phyloP scores from a whole-genome alignment of 2,797 vertebrate species.

The Etheostoma perlongum region DNA sequence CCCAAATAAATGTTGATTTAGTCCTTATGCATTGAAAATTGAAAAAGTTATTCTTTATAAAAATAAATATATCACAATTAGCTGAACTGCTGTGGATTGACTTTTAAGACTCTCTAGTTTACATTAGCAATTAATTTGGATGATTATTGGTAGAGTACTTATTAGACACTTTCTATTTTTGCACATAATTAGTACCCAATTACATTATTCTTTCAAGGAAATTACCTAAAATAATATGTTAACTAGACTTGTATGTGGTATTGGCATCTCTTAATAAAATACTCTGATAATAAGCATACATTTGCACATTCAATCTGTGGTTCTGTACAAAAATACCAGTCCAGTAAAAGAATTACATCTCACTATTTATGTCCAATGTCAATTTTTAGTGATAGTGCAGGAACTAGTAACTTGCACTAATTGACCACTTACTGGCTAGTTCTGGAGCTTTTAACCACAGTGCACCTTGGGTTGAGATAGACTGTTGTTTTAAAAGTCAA shows the following conservation, averaged over 20 bases:
- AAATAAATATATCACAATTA: neutral
- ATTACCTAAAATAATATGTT: neutral
- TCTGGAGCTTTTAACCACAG: neutral
- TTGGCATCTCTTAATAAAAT: neutral
- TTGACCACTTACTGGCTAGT: neutral
- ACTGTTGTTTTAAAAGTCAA: conserved; percentile 27
- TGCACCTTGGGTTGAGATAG: neutral
- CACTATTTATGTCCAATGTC: neutral
- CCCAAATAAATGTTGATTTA: neutral
- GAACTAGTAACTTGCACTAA: neutral
- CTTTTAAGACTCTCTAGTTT: neutral
- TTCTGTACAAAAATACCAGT: neutral
- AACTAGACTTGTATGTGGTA: too few relatives aligned
- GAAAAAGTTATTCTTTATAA: neutral
- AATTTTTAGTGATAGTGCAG: neutral
- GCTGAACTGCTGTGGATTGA: neutral
- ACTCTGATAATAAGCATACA: neutral
- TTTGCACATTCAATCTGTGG: neutral
- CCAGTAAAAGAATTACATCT: neutral
- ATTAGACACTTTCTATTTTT: neutral
- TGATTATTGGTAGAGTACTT: neutral
- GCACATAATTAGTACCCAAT: neutral
- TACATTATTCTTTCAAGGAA: neutral
- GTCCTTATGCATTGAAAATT: accelerated
- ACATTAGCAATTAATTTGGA: neutral